Base-by-base conservation (phyloP, 64 coral and sea anemone genomes). In the Catalaphyllia jardinei region DNA sequence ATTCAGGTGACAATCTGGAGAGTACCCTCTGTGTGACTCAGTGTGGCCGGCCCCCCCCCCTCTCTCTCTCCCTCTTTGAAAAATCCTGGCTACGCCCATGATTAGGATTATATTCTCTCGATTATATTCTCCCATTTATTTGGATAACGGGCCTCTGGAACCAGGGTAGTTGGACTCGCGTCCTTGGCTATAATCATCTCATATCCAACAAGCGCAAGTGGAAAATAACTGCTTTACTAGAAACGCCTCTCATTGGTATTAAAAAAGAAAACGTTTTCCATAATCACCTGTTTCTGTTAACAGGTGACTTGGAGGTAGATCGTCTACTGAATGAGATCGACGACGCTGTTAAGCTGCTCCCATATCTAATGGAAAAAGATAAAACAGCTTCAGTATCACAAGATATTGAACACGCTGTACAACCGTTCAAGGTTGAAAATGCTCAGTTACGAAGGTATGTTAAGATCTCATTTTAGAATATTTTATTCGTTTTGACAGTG, bases 301-400 rank as follows among this genome's bases (percentile, higher is more conserved):
- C 64, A 96, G 95, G 79, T 88, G 95, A 96, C 77, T 82, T 96
- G 61, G 95, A 96, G 71, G 88, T 96, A 19, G 76, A 93, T 87
- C 92, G 95, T 87, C 75, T 96, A 13, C 52, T 96, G 52, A 90
- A 63, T 33, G 95, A 96, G 62, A 93, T 96, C 76, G 95, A 96
- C 20, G 80, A 93, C 27, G 80, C 86, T 61, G 86, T 59, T 57
- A 87, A 79, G 10, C 60, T 96, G 1, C 75, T 96, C 50, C 91
- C 95, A 0, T 82, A 83, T 52, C 52, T 93, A 22, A 20, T 80
- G 72, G 92, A 93, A 28, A 88, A 93, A 55, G 83, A 93, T 42
- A 50, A 65, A 42, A 75, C 35, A 29, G 65, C 86, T 1, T 25
- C 57, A 63, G 20, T 31, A 75, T 79, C 89, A 11, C 77, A 79